These are phyloP conservation scores for Drosophila orena DNA, from an alignment of 1,140 invertebrate species.

Conservation along the genomic window DNA sequence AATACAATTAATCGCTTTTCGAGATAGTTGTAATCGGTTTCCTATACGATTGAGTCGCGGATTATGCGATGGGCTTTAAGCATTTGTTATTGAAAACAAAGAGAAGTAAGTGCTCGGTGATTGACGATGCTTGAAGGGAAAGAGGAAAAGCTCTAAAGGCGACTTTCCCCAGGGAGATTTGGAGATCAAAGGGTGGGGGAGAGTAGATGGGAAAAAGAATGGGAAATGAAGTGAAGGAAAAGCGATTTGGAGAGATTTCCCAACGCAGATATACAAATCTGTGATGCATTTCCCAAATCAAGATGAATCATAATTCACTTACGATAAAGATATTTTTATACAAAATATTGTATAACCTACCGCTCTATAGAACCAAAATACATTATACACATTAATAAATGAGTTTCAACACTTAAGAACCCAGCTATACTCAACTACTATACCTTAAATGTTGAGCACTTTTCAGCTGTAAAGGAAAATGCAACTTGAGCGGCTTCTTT, in stretches of 20 bases:
- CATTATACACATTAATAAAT: no score
- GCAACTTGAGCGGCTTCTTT: slow-evolving; percentile 22
- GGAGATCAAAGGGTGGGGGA: neutral
- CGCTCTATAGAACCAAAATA: no score
- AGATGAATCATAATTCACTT: neutral
- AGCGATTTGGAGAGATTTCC: neutral
- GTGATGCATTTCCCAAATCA: neutral
- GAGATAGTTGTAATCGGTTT: slow-evolving; percentile 60
- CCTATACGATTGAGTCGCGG: slow-evolving; percentile 45
- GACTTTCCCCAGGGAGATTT: neutral
- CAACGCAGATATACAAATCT: neutral
- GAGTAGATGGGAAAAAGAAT: neutral
- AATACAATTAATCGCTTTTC: slow-evolving; percentile 49
- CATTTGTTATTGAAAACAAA: slow-evolving; percentile 13
- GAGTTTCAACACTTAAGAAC: no score
- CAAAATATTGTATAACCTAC: no score
- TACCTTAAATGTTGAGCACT: no score
- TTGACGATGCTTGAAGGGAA: neutral
- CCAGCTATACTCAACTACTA: no score
- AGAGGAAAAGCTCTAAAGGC: neutral
- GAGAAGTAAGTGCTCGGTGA: slow-evolving; percentile 1
- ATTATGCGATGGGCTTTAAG: slow-evolving; percentile 24
- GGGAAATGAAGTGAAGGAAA: neutral
- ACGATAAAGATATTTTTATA: no score
- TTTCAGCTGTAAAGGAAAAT: no score